phyloP scores from a whole-genome alignment of 2,113 vertebrate species.

The Nicator chloris region DNA sequence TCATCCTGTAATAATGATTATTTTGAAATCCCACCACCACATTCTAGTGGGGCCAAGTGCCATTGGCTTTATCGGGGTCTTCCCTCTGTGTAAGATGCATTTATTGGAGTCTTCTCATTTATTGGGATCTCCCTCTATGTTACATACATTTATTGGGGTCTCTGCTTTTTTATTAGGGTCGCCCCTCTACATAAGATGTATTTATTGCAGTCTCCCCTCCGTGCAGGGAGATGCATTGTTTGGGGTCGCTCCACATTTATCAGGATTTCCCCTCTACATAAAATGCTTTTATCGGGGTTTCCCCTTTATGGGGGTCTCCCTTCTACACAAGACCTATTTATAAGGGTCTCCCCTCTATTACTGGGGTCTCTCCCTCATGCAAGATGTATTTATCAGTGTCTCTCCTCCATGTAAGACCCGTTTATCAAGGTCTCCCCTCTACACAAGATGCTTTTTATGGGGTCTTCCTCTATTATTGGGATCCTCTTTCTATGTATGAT shows the following conservation, averaged over 20 bases:
- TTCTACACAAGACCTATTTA: neutral
- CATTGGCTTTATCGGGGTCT: accelerated
- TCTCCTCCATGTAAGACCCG: neutral
- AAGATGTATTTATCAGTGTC: neutral
- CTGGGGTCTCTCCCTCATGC: neutral
- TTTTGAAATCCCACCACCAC: neutral
- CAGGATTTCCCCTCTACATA: neutral
- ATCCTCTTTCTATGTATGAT: neutral
- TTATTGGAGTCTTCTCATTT: neutral
- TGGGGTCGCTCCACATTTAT: neutral
- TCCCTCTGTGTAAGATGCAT: neutral
- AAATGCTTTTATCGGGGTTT: neutral
- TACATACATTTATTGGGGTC: neutral
- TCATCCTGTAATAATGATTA: accelerated
- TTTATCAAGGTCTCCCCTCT: neutral
- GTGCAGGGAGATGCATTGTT: neutral
- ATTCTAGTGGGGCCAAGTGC: accelerated
- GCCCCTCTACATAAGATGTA: neutral
- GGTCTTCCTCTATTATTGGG: too few relatives aligned
- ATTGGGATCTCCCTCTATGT: neutral
- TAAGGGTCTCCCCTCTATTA: neutral
- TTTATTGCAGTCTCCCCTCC: neutral
- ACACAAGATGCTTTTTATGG: neutral
- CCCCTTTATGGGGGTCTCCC: neutral
- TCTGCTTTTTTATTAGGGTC: neutral